Evolutionary conservation across 2,888 invertebrate genomes (phyloP).

Genomic region (Atethmia centrago): DNA sequence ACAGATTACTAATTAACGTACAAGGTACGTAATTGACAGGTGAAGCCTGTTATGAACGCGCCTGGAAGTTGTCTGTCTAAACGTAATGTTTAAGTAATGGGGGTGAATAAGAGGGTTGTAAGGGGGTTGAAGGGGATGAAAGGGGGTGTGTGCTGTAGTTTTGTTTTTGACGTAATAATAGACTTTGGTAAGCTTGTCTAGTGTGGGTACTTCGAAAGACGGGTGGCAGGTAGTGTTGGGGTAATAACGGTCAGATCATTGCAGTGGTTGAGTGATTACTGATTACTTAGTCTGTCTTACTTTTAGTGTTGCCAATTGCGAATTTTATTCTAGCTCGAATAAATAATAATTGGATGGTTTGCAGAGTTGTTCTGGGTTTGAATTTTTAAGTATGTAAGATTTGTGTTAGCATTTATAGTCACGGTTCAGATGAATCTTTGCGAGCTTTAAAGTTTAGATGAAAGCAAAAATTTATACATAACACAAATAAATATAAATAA

Average conservation of each 20-base stretch:
- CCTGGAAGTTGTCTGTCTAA: constrained; percentile 47
- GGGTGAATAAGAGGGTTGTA: constrained; percentile 16
- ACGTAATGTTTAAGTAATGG: constrained; percentile 42
- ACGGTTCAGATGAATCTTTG: not conserved
- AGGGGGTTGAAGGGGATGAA: not conserved
- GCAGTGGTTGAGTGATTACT: not conserved
- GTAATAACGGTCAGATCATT: constrained; percentile 8
- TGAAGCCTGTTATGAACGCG: constrained; percentile 51
- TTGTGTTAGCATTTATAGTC: not conserved
- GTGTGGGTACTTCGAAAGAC: not conserved
- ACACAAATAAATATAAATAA: not conserved
- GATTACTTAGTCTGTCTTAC: not conserved
- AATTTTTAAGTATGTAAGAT: not conserved
- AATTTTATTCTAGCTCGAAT: not conserved
- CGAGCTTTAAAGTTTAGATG: not conserved
- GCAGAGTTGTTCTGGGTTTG: not conserved
- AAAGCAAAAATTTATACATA: not conserved
- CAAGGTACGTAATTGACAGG: constrained; percentile 59
- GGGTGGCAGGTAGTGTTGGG: too few relatives aligned
- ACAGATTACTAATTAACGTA: constrained; percentile 61
- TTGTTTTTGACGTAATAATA: constrained; percentile 41
- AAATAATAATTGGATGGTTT: not conserved
- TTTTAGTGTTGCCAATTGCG: not conserved
- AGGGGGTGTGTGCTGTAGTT: constrained; percentile 18
- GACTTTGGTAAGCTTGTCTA: constrained; percentile 6